Conservation (phyloP, 2,888 invertebrate species). For the Alcis repandata region DNA sequence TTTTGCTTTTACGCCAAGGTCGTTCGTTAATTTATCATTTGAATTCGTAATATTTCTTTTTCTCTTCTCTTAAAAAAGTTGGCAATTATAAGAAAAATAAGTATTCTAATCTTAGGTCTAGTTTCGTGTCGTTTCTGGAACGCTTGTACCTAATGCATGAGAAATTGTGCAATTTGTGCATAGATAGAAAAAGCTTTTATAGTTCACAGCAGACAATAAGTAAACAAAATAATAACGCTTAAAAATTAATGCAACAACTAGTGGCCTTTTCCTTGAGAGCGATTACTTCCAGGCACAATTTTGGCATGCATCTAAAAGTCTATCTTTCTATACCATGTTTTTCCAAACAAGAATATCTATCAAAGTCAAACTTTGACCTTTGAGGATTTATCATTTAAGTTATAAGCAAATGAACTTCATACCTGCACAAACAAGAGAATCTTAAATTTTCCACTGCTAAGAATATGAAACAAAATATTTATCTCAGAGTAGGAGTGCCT, state of each 20-base stretch:
- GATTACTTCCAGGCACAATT: no score
- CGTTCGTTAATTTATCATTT: constrained; percentile 2
- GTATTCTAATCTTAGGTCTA: background rate
- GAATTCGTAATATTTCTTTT: background rate
- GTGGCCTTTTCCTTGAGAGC: no score
- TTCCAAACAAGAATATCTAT: no score
- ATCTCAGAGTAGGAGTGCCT: constrained; percentile 1
- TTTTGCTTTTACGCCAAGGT: constrained; percentile 13
- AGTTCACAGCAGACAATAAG: no score
- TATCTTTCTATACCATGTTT: no score
- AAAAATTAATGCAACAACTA: no score
- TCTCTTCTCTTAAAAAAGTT: background rate
- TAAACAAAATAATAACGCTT: no score
- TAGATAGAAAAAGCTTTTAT: no score
- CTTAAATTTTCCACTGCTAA: background rate
- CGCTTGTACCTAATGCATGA: no score
- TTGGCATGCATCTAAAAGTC: no score
- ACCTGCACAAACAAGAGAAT: background rate
- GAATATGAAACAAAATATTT: constrained; percentile 15
- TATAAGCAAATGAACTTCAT: background rate
- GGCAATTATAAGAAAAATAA: background rate
- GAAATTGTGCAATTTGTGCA: no score
- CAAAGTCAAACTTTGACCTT: background rate
- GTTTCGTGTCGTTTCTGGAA: no score
- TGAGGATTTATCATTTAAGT: background rate